Evolutionary conservation across 2,888 invertebrate genomes (phyloP).

Genomic region (Tricholauxania praeusta): DNA sequence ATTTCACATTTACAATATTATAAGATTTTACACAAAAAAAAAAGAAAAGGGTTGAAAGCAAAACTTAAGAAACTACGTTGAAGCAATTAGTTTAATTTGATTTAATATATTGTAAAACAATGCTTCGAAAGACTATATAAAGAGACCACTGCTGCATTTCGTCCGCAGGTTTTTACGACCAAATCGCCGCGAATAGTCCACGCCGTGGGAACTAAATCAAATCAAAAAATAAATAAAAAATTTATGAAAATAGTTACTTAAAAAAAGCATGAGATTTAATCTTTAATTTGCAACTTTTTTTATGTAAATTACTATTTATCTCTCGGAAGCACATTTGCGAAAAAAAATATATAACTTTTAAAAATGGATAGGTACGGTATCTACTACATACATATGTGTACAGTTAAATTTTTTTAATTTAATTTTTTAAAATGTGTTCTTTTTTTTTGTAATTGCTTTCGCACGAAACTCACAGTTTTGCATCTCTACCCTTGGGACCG

Average conservation of each 20-base stretch:
- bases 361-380: constrained; percentile 60
- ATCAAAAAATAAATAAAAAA: constrained; percentile 33
- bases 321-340: constrained; percentile 7
- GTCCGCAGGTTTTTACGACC: constrained; percentile 58
- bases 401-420: constrained; percentile 23
- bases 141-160: constrained; percentile 39
- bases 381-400: background rate
- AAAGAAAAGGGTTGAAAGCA: background rate
- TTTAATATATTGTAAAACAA: constrained; percentile 43
- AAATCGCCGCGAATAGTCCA: constrained; percentile 61
- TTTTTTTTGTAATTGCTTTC: constrained; percentile 17
- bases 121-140: constrained; percentile 56
- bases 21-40: background rate
- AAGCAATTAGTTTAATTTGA: constrained; percentile 53
- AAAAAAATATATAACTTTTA: constrained; percentile 24
- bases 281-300: constrained; percentile 59
- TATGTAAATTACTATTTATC: constrained; percentile 53
- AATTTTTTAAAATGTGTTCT: background rate
- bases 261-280: constrained; percentile 57
- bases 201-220: constrained; percentile 53
- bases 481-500: constrained; percentile 61
- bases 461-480: constrained; percentile 33
- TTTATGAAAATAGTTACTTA: constrained; percentile 46
- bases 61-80: constrained; percentile 1
- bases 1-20: background rate